Evolutionary conservation across 2,888 invertebrate species (phyloP).

Genomic region (Seira musarum): DNA sequence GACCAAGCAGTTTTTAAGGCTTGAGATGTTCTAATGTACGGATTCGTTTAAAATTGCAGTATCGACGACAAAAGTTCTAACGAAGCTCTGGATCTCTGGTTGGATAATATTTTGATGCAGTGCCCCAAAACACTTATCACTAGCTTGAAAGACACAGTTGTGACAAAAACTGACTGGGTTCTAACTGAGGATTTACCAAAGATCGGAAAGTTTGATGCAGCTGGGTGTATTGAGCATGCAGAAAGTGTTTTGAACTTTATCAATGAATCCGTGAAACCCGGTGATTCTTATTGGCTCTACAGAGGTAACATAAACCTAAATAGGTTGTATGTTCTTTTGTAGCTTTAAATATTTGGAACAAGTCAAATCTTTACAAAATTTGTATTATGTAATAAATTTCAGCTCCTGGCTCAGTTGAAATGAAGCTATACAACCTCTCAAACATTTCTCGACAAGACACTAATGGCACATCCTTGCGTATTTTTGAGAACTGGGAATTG

Average conservation of each 20-base stretch:
- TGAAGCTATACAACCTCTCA: conserved; percentile 39
- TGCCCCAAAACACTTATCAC: conserved; percentile 6
- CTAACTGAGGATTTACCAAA: conserved; percentile 25
- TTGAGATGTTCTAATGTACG: too few relatives aligned
- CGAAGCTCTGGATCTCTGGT: conserved; percentile 40
- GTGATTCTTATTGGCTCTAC: conserved; percentile 46
- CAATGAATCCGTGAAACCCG: conserved; percentile 17
- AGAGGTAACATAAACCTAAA: conserved; percentile 32
- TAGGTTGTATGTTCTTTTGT: conserved; percentile 4
- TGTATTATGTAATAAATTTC: too few relatives aligned
- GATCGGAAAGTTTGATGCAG: conserved; percentile 16
- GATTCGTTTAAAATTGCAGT: not conserved
- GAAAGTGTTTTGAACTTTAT: conserved; percentile 9
- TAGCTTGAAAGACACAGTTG: conserved; percentile 6
- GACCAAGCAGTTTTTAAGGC: too few relatives aligned
- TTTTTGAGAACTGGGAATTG: conserved; percentile 17
- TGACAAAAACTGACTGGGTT: conserved; percentile 32
- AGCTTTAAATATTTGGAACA: too few relatives aligned
- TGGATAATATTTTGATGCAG: conserved; percentile 38
- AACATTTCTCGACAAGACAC: conserved; percentile 10
- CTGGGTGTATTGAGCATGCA: not conserved
- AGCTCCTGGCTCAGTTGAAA: conserved; percentile 27
- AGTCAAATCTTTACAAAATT: too few relatives aligned
- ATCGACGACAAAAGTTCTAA: not conserved
- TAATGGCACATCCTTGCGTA: not conserved